Evolutionary conservation across 2,113 vertebrate species (phyloP).

Genomic region (Mugil cephalus): DNA sequence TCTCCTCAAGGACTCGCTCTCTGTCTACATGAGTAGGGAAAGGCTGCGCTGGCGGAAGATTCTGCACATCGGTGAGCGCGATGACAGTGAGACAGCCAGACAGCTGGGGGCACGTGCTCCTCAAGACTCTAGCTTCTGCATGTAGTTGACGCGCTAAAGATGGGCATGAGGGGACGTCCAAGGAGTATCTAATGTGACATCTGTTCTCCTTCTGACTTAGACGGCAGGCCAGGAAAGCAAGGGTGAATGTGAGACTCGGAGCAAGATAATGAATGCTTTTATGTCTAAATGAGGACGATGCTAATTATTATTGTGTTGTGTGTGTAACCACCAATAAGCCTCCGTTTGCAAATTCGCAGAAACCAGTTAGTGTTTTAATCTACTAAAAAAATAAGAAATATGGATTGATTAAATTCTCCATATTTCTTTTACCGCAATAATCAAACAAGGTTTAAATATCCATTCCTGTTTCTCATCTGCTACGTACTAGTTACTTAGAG

Average conservation of each 20-base stretch:
- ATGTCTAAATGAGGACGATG: not conserved
- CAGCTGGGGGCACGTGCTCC: conserved; percentile 72
- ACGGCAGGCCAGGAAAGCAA: conserved; percentile 6
- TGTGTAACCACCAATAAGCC: not conserved
- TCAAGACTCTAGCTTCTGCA: conserved; percentile 34
- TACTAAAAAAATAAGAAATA: not conserved
- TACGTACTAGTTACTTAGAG: too few relatives aligned
- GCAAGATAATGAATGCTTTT: not conserved
- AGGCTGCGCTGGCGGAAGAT: conserved; percentile 10
- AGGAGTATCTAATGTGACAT: conserved; percentile 23
- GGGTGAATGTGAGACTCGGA: not conserved
- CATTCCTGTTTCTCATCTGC: too few relatives aligned
- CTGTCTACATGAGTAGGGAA: conserved; percentile 16
- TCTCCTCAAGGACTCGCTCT: conserved; percentile 24
- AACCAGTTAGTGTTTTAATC: not conserved
- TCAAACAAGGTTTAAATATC: not conserved
- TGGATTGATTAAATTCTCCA: not conserved
- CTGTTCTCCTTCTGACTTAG: conserved; percentile 24
- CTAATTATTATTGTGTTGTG: not conserved
- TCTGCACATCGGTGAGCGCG: conserved; percentile 50
- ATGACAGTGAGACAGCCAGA: conserved; percentile 69
- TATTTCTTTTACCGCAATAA: not conserved
- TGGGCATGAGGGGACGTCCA: conserved; percentile 20
- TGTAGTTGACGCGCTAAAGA: conserved; percentile 74
- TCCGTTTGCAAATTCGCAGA: not conserved